Conservation (phyloP, 2,113 vertebrate genomes). For the Cyphomyrus plagiostoma region DNA sequence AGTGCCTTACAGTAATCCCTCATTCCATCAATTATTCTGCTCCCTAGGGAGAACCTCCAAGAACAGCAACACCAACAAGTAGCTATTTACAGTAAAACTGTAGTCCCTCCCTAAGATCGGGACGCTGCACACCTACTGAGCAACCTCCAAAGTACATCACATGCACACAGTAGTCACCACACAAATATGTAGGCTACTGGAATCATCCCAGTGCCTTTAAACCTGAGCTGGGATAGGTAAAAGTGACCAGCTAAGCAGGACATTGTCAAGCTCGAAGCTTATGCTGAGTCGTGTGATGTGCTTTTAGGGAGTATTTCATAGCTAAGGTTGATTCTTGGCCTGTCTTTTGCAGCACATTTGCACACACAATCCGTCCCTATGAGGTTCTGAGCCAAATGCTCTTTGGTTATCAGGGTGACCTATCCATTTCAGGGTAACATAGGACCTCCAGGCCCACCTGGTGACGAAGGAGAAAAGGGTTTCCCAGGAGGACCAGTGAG, state of each 20-base stretch:
- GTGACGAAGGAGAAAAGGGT: conserved; percentile 17
- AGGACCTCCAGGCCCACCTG: neutral
- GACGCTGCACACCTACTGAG: neutral
- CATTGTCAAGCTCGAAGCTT: neutral
- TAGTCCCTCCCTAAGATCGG: neutral
- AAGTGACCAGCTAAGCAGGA: neutral
- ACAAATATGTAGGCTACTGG: neutral
- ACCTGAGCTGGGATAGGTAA: neutral
- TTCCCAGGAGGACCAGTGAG: conserved; percentile 26
- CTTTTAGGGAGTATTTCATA: neutral
- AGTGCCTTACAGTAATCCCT: neutral
- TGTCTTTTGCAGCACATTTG: neutral
- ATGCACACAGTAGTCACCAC: neutral
- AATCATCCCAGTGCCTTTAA: neutral
- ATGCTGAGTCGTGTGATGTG: neutral
- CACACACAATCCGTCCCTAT: no score
- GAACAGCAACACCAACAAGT: neutral
- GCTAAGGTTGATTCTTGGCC: neutral
- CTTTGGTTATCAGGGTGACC: neutral
- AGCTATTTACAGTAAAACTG: neutral
- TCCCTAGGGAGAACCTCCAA: neutral
- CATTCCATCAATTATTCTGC: neutral
- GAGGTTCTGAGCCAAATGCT: neutral
- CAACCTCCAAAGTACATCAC: neutral
- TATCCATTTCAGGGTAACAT: neutral